These are phyloP conservation scores for Eugnorisma glareosa DNA, from an alignment of 2,888 invertebrate genomes.

Conservation along the genomic window DNA sequence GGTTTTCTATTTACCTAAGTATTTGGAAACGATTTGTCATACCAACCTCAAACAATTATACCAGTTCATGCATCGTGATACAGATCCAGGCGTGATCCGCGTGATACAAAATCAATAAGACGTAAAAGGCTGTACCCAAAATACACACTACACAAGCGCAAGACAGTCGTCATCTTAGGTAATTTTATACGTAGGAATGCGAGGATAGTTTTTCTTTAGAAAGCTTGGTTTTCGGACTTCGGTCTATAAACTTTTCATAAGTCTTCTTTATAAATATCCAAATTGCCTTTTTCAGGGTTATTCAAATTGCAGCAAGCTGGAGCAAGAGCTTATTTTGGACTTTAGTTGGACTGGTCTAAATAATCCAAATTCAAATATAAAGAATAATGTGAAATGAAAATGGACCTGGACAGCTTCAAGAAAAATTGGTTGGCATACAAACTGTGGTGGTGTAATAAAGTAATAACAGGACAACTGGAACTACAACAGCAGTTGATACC, in stretches of 20 bases:
- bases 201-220: background rate
- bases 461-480: background rate
- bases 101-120: background rate
- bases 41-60: background rate
- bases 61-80: too few relatives aligned
- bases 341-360: background rate
- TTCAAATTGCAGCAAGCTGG: background rate
- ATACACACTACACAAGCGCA: background rate
- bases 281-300: background rate
- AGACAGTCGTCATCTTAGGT: background rate
- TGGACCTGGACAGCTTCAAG: too few relatives aligned
- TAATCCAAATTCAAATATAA: background rate
- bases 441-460: background rate
- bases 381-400: background rate
- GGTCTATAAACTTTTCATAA: too few relatives aligned
- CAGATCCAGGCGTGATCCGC: background rate
- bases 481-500: background rate
- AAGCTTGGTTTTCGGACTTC: background rate
- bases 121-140: background rate
- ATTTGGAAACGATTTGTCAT: background rate
- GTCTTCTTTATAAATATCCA: background rate
- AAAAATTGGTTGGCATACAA: too few relatives aligned
- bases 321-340: background rate
- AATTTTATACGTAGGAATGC: too few relatives aligned
- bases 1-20: background rate